Evolutionary conservation across 2,888 invertebrate species (phyloP), one percentile per base, ranked within the genome.

Genomic region (Drosophila pegasa): DNA sequence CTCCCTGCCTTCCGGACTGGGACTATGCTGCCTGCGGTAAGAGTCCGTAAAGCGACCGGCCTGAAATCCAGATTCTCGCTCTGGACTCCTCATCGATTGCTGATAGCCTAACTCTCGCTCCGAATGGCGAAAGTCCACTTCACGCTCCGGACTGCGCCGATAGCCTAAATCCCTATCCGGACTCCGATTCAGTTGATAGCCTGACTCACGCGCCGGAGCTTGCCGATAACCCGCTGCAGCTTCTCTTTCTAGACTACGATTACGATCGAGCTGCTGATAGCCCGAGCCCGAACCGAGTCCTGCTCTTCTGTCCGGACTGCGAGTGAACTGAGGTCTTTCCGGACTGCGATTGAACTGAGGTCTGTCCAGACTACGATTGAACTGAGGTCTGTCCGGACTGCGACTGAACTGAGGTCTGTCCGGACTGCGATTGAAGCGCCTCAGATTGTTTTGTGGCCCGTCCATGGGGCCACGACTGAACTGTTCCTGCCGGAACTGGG

Each of bases 361-460:
- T n/a, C n/a, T n/a, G n/a, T 41, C 41, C 6, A 41, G 31, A 41
- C 41, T 43, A 4, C 1, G 16, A 16, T 51, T 31, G 20, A 38
- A 38, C 20, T 31, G n/a, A 3, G 22, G 2, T n/a, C n/a, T n/a
- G n/a, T 41, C 41, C 6, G 55, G 31, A 41, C 41, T 43, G 7
- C 1, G 16, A 16, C 40, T 31, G 20, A 38, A 38, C 20, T 31
- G n/a, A 3, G 22, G 2, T 22, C 33, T 10, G 37, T 29, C n/a
- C 22, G 58, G 38, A 18, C 55, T 35, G 16, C 33, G 22, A 33
- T 65, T 54, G 16, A 38, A 65, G 12, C 8, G 25, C 6, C 33
- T 25, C 2, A 18, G 0, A 48, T 29, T 31, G 27, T 18, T 33
- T 9, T 27, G 18, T 3, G 47, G 62, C 10, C 10, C 18, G 12